Percentiles rank a stretch among this genome's conserved stretches.
These are phyloP conservation scores for Synanthedon tipuliformis DNA, from an alignment of 2,888 invertebrate genomes.

Conservation along the genomic window DNA sequence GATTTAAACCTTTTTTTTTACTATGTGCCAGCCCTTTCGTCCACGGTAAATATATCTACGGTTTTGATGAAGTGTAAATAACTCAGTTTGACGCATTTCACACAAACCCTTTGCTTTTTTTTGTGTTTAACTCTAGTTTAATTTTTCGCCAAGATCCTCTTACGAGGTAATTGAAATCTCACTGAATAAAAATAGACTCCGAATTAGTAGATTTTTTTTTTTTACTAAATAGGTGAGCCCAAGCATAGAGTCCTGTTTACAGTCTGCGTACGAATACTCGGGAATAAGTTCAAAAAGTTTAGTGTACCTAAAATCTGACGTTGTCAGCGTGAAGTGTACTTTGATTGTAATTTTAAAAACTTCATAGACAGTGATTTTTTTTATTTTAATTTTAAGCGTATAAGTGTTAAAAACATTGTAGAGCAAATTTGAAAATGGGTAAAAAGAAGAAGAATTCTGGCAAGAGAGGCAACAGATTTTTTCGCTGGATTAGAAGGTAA, in stretches of 20 bases:
- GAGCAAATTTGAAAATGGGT: constrained; percentile 41
- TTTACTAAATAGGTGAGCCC: constrained; percentile 26
- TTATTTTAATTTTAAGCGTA: background rate
- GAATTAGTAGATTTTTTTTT: constrained; percentile 5
- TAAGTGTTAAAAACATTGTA: constrained; percentile 23
- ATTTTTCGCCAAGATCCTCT: background rate
- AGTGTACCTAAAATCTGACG: constrained; percentile 9
- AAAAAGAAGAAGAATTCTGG: constrained; percentile 60
- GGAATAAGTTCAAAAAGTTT: constrained; percentile 22
- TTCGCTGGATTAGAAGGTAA: constrained; percentile 65
- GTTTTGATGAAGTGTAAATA: constrained; percentile 8
- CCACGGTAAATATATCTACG: constrained; percentile 34
- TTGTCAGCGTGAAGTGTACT: background rate
- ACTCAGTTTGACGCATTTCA: constrained; percentile 5
- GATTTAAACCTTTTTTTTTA: constrained; percentile 4
- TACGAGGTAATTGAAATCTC: background rate
- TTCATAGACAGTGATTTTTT: background rate
- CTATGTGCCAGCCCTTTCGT: constrained; percentile 7
- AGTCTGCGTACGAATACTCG: constrained; percentile 17
- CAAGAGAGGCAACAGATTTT: constrained; percentile 54
- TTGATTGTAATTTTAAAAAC: constrained; percentile 2
- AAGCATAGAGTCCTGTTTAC: constrained; percentile 45
- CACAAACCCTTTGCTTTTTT: constrained; percentile 1
- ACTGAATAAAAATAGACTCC: too few species aligned
- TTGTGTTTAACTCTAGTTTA: background rate